These are phyloP conservation scores for Phorcus lineatus DNA, from an alignment of 2,888 invertebrate species.

Conservation along the genomic window DNA sequence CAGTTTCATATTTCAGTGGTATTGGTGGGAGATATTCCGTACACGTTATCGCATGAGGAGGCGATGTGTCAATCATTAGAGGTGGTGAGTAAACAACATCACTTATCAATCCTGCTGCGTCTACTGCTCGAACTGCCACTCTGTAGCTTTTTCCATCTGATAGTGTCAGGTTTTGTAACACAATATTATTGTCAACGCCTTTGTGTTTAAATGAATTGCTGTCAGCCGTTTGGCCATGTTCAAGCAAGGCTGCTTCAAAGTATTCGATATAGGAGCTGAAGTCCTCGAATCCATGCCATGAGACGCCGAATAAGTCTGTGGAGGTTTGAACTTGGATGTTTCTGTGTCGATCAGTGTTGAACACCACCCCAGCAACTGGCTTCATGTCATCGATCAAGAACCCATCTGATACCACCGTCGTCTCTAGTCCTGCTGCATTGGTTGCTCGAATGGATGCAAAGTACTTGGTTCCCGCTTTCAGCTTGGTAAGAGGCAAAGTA, in stretches of 20 bases:
- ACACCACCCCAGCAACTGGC: conserved; percentile 49
- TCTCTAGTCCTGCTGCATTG: conserved; percentile 44
- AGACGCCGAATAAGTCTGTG: conserved; percentile 29
- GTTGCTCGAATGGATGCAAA: conserved; percentile 45
- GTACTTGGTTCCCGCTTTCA: conserved; percentile 36
- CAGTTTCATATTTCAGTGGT: background rate
- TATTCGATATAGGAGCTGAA: conserved; percentile 35
- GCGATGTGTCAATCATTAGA: conserved; percentile 40
- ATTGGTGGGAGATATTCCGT: background rate
- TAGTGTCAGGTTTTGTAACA: conserved; percentile 33
- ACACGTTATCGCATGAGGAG: conserved; percentile 40
- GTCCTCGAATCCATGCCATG: conserved; percentile 51
- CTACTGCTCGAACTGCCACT: conserved; percentile 42
- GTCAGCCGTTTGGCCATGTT: background rate
- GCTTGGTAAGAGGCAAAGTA: conserved; percentile 24
- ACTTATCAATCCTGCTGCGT: conserved; percentile 45
- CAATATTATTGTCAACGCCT: conserved; percentile 25
- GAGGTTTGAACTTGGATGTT: conserved; percentile 39
- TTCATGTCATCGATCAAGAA: conserved; percentile 46
- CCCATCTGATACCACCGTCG: conserved; percentile 43
- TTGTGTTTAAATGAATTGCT: conserved; percentile 27
- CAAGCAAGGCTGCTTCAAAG: conserved; percentile 33
- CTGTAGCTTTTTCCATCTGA: conserved; percentile 29
- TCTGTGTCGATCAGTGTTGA: conserved; percentile 39
- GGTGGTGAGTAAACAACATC: conserved; percentile 28